Base-by-base conservation (phyloP, 2,797 vertebrate species). In the Tamandua tetradactyla region DNA sequence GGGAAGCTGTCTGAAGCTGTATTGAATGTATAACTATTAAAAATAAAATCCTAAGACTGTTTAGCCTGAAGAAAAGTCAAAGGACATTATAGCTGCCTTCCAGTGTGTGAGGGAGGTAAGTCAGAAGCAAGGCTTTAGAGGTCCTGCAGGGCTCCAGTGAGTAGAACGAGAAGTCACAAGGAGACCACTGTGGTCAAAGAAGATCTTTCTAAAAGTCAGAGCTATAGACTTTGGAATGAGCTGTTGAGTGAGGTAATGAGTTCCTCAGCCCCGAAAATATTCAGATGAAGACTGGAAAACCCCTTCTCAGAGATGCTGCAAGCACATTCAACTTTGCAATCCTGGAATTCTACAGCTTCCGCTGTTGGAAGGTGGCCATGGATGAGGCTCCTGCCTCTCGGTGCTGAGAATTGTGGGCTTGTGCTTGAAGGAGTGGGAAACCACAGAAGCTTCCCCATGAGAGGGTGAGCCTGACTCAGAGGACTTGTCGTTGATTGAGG, bases 1-100 rank as follows among this genome's bases (percentile, higher is more conserved):
- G 91, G 52, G 44, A 75, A 35, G 79, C 87, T n/a, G 69, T 59
- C 42, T 42, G 59, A 92, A 94, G 32, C 74, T 44, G n/a, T 32
- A 59, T 55, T 74, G 78, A 87, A 69, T 68, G 82, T 88, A 30
- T 84, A 44, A 68, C 47, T 35, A 61, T 42, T 7, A n/a, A 71
- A 90, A 23, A 90, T 78, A 62, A 61, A 92, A n/a, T 18, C 62
- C 49, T 61, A 52, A 92, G 23, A 13, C 40, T 59, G 27, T 30
- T 27, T 11, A 9, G 22, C n/a, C 15, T 59, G 15, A 27, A 74
- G 25, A 42, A 52, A 47, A 64, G 12, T 40, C n/a, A 10, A 42
- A 92, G 13, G 35, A 4, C 5, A 0, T 20, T 20, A 18, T 3
- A 17, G 22, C 61, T 47, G 37, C 52, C 42, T 55, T 87, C 82